Conservation (phyloP, 30 jellyfish, hydroid and myxozoan genomes). For the Hydractinia echinata region DNA sequence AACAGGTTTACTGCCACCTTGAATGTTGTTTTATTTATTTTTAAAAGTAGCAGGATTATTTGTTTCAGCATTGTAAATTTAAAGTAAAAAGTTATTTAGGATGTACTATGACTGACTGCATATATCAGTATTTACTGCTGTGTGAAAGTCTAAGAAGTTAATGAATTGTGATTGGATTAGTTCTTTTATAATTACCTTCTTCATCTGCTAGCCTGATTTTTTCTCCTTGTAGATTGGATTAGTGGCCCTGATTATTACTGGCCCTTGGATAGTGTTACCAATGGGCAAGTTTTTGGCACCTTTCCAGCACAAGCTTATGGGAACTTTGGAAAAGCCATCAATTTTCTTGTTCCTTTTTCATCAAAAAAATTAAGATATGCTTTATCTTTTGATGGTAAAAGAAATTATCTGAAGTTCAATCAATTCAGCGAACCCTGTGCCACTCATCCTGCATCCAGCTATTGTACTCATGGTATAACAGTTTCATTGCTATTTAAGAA, state of each 20-base stretch:
- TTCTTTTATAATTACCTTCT: background rate
- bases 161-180: background rate
- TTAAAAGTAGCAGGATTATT: no score
- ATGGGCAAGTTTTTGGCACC: constrained; percentile 58
- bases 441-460: constrained; percentile 52
- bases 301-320: constrained; percentile 61
- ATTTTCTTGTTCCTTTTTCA: constrained; percentile 2
- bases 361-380: background rate
- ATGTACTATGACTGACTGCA: no score
- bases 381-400: constrained; percentile 58
- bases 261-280: constrained; percentile 60
- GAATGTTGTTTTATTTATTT: no score
- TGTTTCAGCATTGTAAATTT: no score
- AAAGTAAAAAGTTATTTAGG: no score
- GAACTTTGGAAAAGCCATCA: background rate
- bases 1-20: no score
- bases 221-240: constrained; percentile 58
- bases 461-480: constrained; percentile 79
- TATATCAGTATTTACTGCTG: no score
- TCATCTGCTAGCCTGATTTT: background rate
- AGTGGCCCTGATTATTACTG: constrained; percentile 73
- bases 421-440: constrained; percentile 59
- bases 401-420: constrained; percentile 33
- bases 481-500: constrained; percentile 50
- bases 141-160: background rate